A percentile compares a stretch with the other conserved stretches of the same genome.
Evolutionary conservation across 2,113 vertebrate species (phyloP).

Genomic region (Protomyctophum bolini): DNA sequence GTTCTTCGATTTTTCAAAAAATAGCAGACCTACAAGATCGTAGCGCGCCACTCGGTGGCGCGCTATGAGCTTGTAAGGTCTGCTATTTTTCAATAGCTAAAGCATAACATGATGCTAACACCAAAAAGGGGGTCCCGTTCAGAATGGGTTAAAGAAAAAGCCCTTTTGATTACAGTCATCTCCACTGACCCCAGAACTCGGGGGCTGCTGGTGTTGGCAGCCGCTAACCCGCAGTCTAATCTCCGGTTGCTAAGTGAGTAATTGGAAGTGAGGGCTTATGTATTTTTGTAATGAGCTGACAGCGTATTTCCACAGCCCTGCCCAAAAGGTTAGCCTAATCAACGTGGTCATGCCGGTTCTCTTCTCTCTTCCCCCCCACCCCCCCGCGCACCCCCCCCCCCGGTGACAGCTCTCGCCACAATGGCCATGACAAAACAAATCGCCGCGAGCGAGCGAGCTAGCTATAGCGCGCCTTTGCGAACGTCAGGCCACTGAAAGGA

Average conservation of each 20-base stretch:
- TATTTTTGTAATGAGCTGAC: conserved; percentile 87
- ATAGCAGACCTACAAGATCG: too few relatives aligned
- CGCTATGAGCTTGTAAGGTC: too few relatives aligned
- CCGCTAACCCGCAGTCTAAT: conserved; percentile 74
- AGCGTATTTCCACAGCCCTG: conserved; percentile 78
- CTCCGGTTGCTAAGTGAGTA: conserved; percentile 80
- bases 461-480: conserved; percentile 29
- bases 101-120: too few relatives aligned
- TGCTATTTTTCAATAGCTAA: too few relatives aligned
- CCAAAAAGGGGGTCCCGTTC: too few relatives aligned
- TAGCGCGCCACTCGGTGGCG: too few relatives aligned
- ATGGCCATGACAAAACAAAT: conserved; percentile 72
- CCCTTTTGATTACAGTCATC: conserved; percentile 79
- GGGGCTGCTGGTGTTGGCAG: conserved; percentile 74
- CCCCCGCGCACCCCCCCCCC: conserved; percentile 31
- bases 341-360: conserved; percentile 81
- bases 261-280: conserved; percentile 88
- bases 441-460: conserved; percentile 25
- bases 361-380: conserved; percentile 73
- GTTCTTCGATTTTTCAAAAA: too few relatives aligned
- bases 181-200: conserved; percentile 72
- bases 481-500: conserved; percentile 65
- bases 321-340: conserved; percentile 76
- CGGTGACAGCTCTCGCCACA: conserved; percentile 82
- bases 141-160: too few relatives aligned